phyloP scores from a whole-genome alignment of 2,113 vertebrate genomes.

The Struthidea cinerea region DNA sequence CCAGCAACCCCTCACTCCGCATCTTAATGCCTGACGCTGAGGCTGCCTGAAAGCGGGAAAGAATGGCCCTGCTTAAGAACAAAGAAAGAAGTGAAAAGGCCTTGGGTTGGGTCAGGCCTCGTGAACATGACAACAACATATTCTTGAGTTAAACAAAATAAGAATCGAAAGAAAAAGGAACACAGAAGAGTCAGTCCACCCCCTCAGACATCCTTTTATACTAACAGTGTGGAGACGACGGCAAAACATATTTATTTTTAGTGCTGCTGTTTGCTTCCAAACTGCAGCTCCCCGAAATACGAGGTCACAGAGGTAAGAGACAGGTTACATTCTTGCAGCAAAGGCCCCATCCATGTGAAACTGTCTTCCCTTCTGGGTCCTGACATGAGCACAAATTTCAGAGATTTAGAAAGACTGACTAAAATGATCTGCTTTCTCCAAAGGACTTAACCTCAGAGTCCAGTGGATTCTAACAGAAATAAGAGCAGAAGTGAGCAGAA shows the following conservation, averaged over 20 bases:
- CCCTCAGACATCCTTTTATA: background rate
- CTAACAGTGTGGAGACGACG: background rate
- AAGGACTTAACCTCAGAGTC: background rate
- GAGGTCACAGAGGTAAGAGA: background rate
- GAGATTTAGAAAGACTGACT: background rate
- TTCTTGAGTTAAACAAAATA: background rate
- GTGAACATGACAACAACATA: background rate
- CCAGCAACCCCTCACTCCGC: background rate
- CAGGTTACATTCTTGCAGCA: background rate
- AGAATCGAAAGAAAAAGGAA: background rate
- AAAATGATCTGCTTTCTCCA: background rate
- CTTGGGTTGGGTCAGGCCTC: background rate
- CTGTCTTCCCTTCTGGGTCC: background rate
- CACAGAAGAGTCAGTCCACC: background rate
- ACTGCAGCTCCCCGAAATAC: background rate
- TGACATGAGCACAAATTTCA: background rate
- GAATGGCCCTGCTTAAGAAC: background rate
- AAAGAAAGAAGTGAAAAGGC: background rate
- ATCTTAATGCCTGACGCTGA: background rate
- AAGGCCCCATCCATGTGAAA: background rate
- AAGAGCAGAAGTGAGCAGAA: background rate
- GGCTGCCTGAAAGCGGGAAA: background rate
- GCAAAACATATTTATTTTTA: background rate
- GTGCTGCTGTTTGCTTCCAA: background rate
- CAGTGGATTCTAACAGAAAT: background rate